Conservation (phyloP, 2,113 vertebrate species). For the Mastomys natalensis region DNA sequence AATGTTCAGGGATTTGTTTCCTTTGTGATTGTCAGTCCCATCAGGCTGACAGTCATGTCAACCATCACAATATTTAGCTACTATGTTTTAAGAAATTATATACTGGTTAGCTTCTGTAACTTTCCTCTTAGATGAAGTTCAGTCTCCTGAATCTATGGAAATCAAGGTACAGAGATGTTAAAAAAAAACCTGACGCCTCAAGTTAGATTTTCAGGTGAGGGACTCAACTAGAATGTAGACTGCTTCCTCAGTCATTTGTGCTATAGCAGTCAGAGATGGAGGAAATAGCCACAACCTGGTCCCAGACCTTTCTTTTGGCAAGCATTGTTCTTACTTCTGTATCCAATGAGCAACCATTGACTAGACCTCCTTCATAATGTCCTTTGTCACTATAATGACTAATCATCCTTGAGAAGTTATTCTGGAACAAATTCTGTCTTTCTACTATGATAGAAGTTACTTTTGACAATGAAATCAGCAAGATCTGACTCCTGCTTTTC, state of each 20-base stretch:
- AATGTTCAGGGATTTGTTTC: too few species aligned
- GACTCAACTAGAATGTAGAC: background rate
- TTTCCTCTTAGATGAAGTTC: background rate
- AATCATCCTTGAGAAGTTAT: background rate
- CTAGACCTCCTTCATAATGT: background rate
- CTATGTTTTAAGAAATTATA: background rate
- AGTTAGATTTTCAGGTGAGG: background rate
- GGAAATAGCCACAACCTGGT: background rate
- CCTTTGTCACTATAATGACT: background rate
- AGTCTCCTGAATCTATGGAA: background rate
- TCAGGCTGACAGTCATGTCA: background rate
- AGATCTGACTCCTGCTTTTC: background rate
- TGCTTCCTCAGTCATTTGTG: background rate
- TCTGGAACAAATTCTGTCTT: background rate
- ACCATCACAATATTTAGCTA: background rate
- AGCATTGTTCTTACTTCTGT: background rate
- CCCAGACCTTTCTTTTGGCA: background rate
- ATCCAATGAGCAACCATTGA: background rate
- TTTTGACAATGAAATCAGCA: background rate
- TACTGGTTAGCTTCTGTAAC: background rate
- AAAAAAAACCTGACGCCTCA: background rate
- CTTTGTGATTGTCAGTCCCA: background rate
- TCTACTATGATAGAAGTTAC: background rate
- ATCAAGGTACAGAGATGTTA: background rate
- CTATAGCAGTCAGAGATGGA: background rate